Percentiles rank a stretch among this genome's conserved stretches.
Conservation (phyloP, 2,797 vertebrate genomes). For the Anas acuta region DNA sequence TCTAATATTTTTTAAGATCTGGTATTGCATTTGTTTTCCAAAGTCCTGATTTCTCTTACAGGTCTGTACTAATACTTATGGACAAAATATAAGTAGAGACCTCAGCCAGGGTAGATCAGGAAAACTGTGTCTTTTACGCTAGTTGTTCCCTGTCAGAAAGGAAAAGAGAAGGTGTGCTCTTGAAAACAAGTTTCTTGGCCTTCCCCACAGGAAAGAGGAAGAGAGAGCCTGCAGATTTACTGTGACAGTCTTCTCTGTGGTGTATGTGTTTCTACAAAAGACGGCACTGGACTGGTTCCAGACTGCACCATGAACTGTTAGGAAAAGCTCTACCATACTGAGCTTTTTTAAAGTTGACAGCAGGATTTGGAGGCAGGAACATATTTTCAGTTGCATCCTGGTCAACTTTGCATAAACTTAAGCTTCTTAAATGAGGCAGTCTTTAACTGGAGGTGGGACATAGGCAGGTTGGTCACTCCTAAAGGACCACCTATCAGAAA, state of each 20-base stretch:
- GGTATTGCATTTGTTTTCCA: background rate
- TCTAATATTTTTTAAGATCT: background rate
- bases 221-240: background rate
- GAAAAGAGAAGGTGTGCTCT: background rate
- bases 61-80: background rate
- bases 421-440: background rate
- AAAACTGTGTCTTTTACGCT: background rate
- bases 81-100: background rate
- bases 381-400: background rate
- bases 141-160: background rate
- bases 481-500: background rate
- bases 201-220: background rate
- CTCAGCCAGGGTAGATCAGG: background rate
- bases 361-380: background rate
- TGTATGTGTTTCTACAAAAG: background rate
- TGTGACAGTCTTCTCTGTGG: background rate
- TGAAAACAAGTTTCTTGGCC: background rate
- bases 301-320: background rate
- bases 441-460: background rate
- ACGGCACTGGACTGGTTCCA: background rate
- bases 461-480: background rate
- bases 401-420: background rate
- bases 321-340: fast-evolving
- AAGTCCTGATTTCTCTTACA: background rate
- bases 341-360: background rate